Evolutionary conservation across 2,113 vertebrate species (phyloP), one percentile per base, ranked within the genome.

Genomic region (Myiopsitta monachus): DNA sequence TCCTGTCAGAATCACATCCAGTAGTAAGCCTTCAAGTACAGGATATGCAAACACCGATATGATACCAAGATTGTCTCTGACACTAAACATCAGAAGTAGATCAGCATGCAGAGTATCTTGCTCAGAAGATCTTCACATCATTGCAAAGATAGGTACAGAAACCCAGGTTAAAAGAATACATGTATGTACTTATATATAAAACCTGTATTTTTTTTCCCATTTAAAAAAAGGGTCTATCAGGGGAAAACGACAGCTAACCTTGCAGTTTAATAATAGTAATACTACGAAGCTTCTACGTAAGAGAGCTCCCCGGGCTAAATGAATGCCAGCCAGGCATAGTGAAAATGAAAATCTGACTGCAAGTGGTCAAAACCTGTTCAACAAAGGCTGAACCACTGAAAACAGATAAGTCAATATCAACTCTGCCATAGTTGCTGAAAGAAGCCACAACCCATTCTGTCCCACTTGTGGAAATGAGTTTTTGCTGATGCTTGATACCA

Each of bases 331-430:
- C 57, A 62, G 1, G 0, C 59, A 74, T 0, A 80, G 44, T 31
- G 59, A 83, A 87, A 92, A 92, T 14, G 7, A 90, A 86, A 83
- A 94, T 72, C 68, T 64, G 44, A 92, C n/a, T 86, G 69, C 61
- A 67, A 70, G 80, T 57, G 74, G 92, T 68, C 77, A 90, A 66
- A 96, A 87, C 39, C 72, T 81, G 43, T 19, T 81, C 85, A 59
- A 79, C 76, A 90, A 81, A 94, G 47, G 44, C 57, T 88, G 76
- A 94, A 84, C 83, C 83, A 84, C 86, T 82, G 79, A 88, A 86
- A 79, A 84, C 3, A 75, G 49, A 54, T 83, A 33, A 96, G 88
- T 82, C 86, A 86, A 44, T 52, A 83, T 18, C 23, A 94, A 72
- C 80, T 61, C 83, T 78, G 64, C 73, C 92, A 43, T 17, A 86